Percentiles rank a stretch among this genome's conserved stretches.
phyloP scores from a whole-genome alignment of 2,113 vertebrate genomes.

The Mus spicilegus region DNA sequence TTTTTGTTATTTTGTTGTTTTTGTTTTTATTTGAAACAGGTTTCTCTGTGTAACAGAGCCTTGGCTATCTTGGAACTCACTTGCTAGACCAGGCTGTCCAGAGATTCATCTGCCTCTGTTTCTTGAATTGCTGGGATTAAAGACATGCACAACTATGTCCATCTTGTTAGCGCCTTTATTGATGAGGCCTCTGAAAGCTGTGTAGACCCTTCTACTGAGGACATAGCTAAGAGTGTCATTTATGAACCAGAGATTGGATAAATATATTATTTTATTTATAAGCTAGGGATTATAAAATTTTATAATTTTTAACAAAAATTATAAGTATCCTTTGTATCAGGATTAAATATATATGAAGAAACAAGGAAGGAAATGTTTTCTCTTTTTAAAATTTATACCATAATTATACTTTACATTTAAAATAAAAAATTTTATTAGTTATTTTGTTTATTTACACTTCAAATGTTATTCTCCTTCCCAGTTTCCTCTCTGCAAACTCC shows the following conservation, averaged over 20 bases:
- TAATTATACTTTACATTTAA: no score
- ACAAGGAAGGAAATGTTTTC: background rate
- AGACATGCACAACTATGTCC: background rate
- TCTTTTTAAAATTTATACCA: background rate
- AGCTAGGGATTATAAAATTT: background rate
- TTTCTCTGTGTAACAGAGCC: background rate
- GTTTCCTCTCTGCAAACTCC: no score
- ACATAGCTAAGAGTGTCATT: background rate
- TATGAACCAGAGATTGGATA: background rate
- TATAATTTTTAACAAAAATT: background rate
- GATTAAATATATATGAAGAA: background rate
- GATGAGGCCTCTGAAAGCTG: background rate
- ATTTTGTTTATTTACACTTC: no score
- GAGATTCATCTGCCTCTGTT: background rate
- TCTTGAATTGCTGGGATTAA: background rate
- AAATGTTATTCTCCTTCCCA: no score
- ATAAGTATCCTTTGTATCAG: background rate
- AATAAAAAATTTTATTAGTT: background rate
- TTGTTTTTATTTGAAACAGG: background rate
- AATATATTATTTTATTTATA: background rate
- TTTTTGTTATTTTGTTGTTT: background rate
- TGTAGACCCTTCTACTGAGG: fast-evolving
- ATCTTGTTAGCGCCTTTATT: background rate
- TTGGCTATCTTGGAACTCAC: background rate
- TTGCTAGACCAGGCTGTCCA: background rate